Percentiles rank a stretch among this genome's conserved stretches.
Evolutionary conservation across 2,888 invertebrate species (phyloP).

Genomic region (Tridacna crocea): DNA sequence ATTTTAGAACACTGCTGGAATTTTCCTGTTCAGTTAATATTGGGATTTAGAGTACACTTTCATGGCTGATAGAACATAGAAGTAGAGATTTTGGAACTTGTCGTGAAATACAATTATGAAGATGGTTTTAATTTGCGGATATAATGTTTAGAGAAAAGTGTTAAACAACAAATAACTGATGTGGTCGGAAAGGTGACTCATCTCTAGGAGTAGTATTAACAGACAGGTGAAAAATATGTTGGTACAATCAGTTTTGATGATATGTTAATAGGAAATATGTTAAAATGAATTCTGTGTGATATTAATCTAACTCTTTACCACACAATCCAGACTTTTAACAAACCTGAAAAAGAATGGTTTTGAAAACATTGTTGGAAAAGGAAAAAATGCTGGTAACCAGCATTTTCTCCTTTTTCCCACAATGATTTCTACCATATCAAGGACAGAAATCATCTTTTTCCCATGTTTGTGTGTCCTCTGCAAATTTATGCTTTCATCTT

Average conservation of each 20-base stretch:
- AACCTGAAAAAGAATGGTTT: not conserved
- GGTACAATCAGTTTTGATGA: conserved; percentile 19
- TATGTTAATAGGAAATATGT: conserved; percentile 8
- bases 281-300: not conserved
- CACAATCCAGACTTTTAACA: not conserved
- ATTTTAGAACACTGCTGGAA: no score
- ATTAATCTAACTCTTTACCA: not conserved
- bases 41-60: no score
- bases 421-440: no score
- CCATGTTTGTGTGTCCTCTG: no score
- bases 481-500: no score
- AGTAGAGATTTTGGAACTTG: not conserved
- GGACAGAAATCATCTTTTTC: no score
- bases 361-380: not conserved
- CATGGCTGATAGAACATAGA: no score
- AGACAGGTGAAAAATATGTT: conserved; percentile 24
- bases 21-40: no score
- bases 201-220: conserved; percentile 13
- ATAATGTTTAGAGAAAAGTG: not conserved
- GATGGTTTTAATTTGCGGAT: no score
- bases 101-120: no score
- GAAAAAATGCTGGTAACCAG: not conserved
- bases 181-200: conserved; percentile 23
- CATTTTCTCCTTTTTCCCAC: no score
- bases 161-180: conserved; percentile 17